Percentiles rank a stretch among this genome's conserved stretches.
phyloP scores from a whole-genome alignment of 2,113 vertebrate species.

The Sinocyclocheilus maitianheensis region DNA sequence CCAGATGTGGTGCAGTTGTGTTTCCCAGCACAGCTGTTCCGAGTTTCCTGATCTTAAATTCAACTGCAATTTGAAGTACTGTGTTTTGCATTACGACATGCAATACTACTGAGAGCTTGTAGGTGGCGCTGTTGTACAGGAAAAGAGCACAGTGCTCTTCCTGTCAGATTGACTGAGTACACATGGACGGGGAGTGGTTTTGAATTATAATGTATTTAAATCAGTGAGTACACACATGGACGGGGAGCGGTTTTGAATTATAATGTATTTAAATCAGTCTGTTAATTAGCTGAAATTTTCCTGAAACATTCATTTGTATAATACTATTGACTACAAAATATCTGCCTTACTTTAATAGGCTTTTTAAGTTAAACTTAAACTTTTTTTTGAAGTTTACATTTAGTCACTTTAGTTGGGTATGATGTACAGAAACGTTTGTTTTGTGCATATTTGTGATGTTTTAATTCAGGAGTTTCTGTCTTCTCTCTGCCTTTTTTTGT shows the following conservation, averaged over 20 bases:
- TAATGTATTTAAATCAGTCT: background rate
- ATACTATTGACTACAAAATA: conserved; percentile 63
- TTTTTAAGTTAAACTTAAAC: conserved; percentile 7
- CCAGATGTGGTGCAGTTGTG: conserved; percentile 38
- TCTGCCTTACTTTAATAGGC: conserved; percentile 70
- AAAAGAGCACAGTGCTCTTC: background rate
- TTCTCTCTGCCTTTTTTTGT: background rate
- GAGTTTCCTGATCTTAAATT: background rate
- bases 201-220: background rate
- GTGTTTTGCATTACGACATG: background rate
- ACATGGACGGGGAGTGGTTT: background rate
- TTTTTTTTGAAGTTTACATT: conserved; percentile 38
- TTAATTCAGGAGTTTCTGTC: conserved; percentile 33
- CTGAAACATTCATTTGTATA: conserved; percentile 65
- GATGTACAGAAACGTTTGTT: conserved; percentile 16
- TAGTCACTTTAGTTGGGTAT: conserved; percentile 24
- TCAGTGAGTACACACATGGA: background rate
- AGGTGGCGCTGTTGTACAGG: conserved; percentile 23
- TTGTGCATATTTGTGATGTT: conserved; percentile 31
- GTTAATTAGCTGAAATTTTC: conserved; percentile 43
- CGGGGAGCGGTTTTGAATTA: background rate
- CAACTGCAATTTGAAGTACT: background rate
- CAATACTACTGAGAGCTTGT: background rate
- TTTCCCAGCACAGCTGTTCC: background rate
- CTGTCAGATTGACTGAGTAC: too few species aligned